These are phyloP conservation scores for Torymus aiolomorphi DNA, from an alignment of 2,888 invertebrate species.

Conservation along the genomic window DNA sequence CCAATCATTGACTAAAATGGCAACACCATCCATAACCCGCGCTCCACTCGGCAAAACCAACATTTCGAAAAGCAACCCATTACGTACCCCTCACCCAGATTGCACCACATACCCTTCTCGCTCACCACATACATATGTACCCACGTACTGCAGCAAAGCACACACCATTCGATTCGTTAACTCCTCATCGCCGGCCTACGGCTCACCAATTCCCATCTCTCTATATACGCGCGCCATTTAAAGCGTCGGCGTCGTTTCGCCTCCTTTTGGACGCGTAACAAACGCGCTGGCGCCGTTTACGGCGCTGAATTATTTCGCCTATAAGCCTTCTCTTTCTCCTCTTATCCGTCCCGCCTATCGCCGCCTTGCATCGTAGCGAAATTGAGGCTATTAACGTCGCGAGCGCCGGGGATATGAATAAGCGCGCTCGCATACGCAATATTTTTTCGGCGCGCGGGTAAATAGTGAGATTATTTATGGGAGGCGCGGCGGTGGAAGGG, in stretches of 20 bases:
- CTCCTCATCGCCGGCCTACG: neutral
- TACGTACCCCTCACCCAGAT: too few species aligned
- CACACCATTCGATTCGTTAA: too few species aligned
- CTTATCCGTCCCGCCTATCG: conserved; percentile 14
- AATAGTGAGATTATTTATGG: conserved; percentile 25
- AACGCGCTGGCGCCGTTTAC: conserved; percentile 18
- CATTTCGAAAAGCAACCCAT: too few species aligned
- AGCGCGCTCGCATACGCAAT: conserved; percentile 1
- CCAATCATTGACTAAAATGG: too few species aligned
- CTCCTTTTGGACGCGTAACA: conserved; percentile 10
- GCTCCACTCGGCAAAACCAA: too few species aligned
- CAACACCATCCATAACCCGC: too few species aligned
- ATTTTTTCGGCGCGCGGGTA: neutral
- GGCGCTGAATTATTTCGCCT: conserved; percentile 32
- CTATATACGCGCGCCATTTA: conserved; percentile 4
- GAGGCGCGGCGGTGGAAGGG: too few species aligned
- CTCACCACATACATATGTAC: too few species aligned
- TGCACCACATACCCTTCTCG: too few species aligned
- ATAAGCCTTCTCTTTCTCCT: neutral
- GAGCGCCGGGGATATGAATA: conserved; percentile 19
- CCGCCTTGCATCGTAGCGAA: conserved; percentile 8
- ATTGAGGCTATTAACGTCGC: conserved; percentile 39
- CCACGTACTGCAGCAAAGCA: too few species aligned
- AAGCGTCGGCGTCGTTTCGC: neutral
- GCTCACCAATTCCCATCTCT: neutral